Percentiles rank a stretch among this genome's conserved stretches.
Evolutionary conservation across 1,140 invertebrate genomes (phyloP).

Genomic region (Conus ventricosus): DNA sequence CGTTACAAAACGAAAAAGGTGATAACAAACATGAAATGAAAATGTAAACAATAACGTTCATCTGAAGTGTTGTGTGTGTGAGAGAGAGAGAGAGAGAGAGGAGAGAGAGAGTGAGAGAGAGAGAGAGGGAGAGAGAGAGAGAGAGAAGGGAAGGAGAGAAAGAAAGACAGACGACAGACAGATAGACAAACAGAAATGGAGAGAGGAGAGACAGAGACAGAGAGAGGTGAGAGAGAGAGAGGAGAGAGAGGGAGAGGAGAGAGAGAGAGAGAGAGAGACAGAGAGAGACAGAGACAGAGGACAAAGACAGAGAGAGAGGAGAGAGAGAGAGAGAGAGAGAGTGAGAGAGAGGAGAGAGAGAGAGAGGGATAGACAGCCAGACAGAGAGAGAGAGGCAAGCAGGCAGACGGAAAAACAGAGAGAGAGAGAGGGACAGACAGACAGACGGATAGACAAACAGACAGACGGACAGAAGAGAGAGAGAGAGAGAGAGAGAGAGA

Average conservation of each 20-base stretch:
- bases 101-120: background rate
- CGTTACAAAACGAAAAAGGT: no score
- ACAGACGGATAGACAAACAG: background rate
- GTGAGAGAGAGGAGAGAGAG: background rate
- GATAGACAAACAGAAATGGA: background rate
- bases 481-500: background rate
- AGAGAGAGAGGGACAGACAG: background rate
- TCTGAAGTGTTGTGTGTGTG: no score
- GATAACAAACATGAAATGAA: no score
- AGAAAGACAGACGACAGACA: background rate
- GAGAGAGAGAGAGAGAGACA: background rate
- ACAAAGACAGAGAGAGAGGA: background rate
- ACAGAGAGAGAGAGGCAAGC: background rate
- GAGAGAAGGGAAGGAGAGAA: background rate
- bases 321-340: no score
- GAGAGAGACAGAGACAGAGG: background rate
- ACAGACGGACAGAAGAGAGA: background rate
- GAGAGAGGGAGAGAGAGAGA: background rate
- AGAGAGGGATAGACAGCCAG: background rate
- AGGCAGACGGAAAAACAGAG: background rate
- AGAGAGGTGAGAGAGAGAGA: background rate
- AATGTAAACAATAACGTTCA: no score
- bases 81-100: no score
- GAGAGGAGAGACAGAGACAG: background rate
- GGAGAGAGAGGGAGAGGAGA: background rate